Evolutionary conservation across 2,797 vertebrate genomes (phyloP).

Genomic region (Hozukius guyotensis): DNA sequence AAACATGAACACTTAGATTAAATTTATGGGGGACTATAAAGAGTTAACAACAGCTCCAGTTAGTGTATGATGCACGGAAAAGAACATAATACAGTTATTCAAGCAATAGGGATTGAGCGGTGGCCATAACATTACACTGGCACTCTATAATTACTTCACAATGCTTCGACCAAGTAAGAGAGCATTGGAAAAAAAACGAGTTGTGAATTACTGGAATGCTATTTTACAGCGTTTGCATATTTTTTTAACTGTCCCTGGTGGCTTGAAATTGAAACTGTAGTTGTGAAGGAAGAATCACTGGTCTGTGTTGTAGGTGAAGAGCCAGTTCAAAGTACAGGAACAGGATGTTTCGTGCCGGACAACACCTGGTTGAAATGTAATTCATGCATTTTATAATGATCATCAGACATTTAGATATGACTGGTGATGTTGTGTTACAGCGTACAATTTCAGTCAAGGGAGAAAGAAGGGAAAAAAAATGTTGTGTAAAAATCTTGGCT

Average conservation of each 20-base stretch:
- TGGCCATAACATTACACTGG: slow-evolving; percentile 31
- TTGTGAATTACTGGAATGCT: slow-evolving; percentile 26
- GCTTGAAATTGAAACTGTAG: slow-evolving; percentile 18
- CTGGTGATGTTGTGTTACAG: not conserved
- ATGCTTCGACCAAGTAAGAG: slow-evolving; percentile 30
- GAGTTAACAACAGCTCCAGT: slow-evolving; percentile 33
- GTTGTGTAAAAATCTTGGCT: slow-evolving; percentile 59
- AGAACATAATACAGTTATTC: slow-evolving; percentile 39
- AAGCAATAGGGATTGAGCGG: slow-evolving; percentile 23
- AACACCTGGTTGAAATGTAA: not conserved
- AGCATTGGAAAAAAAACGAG: not conserved
- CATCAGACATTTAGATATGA: slow-evolving; percentile 5
- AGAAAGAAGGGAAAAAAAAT: slow-evolving; percentile 7
- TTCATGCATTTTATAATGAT: slow-evolving; percentile 12
- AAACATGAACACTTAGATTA: slow-evolving; percentile 38
- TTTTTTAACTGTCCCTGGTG: slow-evolving; percentile 10
- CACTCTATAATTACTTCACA: slow-evolving; percentile 47
- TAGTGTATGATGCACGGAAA: slow-evolving; percentile 39
- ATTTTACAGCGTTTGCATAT: slow-evolving; percentile 21
- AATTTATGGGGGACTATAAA: slow-evolving; percentile 35
- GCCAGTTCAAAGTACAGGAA: slow-evolving; percentile 50
- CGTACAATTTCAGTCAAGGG: slow-evolving; percentile 35
- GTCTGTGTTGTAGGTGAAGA: slow-evolving; percentile 9
- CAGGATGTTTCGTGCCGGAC: not conserved
- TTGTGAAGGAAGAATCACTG: slow-evolving; percentile 4